Base-by-base conservation (phyloP, 1,140 invertebrate genomes). In the Dinoponera quadriceps region DNA sequence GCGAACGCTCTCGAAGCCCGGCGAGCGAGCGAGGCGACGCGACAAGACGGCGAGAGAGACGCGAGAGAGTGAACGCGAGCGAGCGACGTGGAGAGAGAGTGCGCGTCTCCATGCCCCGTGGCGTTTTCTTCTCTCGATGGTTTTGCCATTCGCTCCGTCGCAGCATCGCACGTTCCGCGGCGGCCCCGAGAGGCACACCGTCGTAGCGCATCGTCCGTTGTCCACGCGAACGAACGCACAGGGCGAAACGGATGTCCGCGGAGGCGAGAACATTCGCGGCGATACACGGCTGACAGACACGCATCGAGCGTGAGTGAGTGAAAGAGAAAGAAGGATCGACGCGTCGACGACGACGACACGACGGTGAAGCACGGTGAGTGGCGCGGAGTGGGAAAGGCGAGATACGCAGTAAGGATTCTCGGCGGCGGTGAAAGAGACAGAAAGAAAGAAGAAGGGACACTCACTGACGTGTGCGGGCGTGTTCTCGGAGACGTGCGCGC, bases 211-310 rank as follows among this genome's bases (percentile, higher is more conserved):
- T 33, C 16, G 11, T 69, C 25, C 16, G 11, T 69, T 49, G 22
- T 49, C 29, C 65, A 44, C 51, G 25, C n/a, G 20, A 54, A 27
- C 27, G 27, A 63, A 22, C 54, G 60, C n/a, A 33, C 59, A 48
- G 49, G 51, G 38, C 77, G 71, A 20, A 20, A n/a, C 54, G 3
- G 4, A 44, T 3, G 11, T 4, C 22, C 22, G 55, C 20, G n/a
- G n/a, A n/a, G n/a, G 33, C 38, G 18, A 18, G 65, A 9, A 38
- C 33, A 38, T 54, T 78, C 27, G 51, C 63, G 68, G 60, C 62
- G 72, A 85, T 83, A 82, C 33, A 49, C 66, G 51, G 73, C 65
- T 18, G 75, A 69, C 83, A 88, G 88, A 89, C 88, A 90, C 86
- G 66, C 65, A 22, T 7, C 29, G 69, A 55, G 78, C 16, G 82